Base-by-base conservation (phyloP, 2,113 vertebrate species). In the Vicugna pacos region DNA sequence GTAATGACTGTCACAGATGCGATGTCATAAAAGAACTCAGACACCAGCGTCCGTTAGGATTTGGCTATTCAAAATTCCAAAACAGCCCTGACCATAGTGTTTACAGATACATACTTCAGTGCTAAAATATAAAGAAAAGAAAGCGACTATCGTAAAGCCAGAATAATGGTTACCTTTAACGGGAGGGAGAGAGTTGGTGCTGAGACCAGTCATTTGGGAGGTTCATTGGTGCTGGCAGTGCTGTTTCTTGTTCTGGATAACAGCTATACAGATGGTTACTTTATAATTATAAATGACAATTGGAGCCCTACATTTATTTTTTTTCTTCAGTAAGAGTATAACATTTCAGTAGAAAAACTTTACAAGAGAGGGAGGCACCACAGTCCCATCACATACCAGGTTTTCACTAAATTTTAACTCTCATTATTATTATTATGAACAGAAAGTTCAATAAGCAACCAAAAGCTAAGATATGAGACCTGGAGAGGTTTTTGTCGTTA, bases 321-420 rank as follows among this genome's bases (percentile, higher is more conserved):
- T 56, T 65, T 79, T 84, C 28, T 60, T 30, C 16, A 67, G 10
- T 70, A 35, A 76, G 12, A 3, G 0, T 20, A 14, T 35, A 54
- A 48, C 26, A 86, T 62, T 79, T 95, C 65, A 64, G 38, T 30
- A 95, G 52, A 80, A 80, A 84, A 75, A 26, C 14, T 89, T 77
- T n/a, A 62, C 82, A 46, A 30, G 13, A 64, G 8, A 64, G 15
- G 32, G n/a, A 58, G 35, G 7, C 50, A 65, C 35, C 3, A 2
- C 2, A 42, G 1, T 77, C 35, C 52, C 83, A 30, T 70, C 12
- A 54, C 14, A 22, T 6, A 24, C 14, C 16, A 19, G n/a, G 6
- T 67, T 88, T 91, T 69, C 62, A 42, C 46, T 54, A n/a, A 56
- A 56, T 58, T 54, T 87, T 69, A 93, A 79, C 12, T 69, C 24